Base-by-base conservation (phyloP, 2,113 vertebrate species). In the Zosterops pallidus region DNA sequence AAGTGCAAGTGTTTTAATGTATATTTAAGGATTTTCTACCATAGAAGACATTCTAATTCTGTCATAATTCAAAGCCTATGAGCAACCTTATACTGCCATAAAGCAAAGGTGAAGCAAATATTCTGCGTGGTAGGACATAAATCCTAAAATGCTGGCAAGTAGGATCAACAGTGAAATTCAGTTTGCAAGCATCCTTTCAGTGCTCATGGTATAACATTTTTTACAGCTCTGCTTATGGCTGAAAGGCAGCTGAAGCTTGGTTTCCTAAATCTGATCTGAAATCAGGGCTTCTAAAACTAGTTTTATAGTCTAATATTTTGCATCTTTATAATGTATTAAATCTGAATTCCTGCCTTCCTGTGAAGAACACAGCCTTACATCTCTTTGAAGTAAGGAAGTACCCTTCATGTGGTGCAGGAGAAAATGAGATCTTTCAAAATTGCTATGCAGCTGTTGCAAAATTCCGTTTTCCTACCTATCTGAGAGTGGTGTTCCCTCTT, bases 41-140 rank as follows among this genome's bases (percentile, higher is more conserved):
- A 21, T 2, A 18, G 55, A 91, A 55, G 50, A 29, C 22, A 74
- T 82, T 89, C 35, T 77, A 85, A 77, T 80, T 91, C 53, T 41
- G 9, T 49, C 52, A 67, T 77, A 77, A 89, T 85, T 92, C 75
- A 91, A 92, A 95, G 29, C 15, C 63, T 67, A 5, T 67, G 59
- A 80, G 17, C 39, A 86, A 31, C 11, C 25, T 55, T 74, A 90
- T 52, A 59, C 35, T 86, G 59, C 28, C 42, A 83, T 83, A 91
- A 95, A 95, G 71, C 23, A 84, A 90, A 93, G 60, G 68, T 78
- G 64, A 90, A 86, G 59, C 15, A 70, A 94, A 77, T 83, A 71
- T 63, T 88, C 63, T 8, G 2, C 63, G 42, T 33, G 19, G 25
- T 47, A 46, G 9, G 52, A 86, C 35, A 92, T 67, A 88, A 95